Base-by-base conservation (phyloP, 2,888 invertebrate genomes). In the Cylloceria caligata region DNA sequence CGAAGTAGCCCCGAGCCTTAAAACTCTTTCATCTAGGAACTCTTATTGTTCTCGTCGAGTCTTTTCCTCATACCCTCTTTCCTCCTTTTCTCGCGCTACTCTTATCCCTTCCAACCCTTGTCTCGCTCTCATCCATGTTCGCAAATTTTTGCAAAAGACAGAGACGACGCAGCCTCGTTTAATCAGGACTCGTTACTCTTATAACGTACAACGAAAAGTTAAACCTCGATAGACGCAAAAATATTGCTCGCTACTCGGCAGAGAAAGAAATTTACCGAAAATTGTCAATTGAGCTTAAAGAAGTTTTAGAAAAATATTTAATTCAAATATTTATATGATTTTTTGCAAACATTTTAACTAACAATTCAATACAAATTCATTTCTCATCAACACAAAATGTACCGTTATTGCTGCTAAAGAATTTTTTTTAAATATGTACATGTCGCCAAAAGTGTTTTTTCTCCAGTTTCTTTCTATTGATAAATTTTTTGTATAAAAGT, bases 21-120 rank as follows among this genome's bases (percentile, higher is more conserved):
- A 86, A 87, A 88, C 88, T 88, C 89, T 90, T 89, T 90, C 89
- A 90, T 90, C 87, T 88, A 86, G 85, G 85, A 87, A 75, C 77
- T 83, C 83, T 73, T 68, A 83, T 77, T 82, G 82, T 82, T 82
- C 83, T 81, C 78, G 81, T 80, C 75, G 81, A 83, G 83, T 86
- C 84, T 89, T 88, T 88, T 88, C 88, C 88, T 87, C 85, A 71
- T 77, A 69, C 75, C 80, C 80, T 67, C 76, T 62, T 79, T 77
- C 67, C 69, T 67, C 65, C 75, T 72, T 81, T 81, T 80, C 80
- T 71, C 71, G 62, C 78, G 73, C 49, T 67, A 60, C 75, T 84
- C 76, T 76, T 30, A 55, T 52, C 72, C 42, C 49, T 34, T 27
- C 21, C 65, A n/a, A 13, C 65, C 49, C 34, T 34, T 79, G 79